These are phyloP conservation scores for Leuciscus waleckii DNA, from an alignment of 2,797 vertebrate species.

Conservation along the genomic window DNA sequence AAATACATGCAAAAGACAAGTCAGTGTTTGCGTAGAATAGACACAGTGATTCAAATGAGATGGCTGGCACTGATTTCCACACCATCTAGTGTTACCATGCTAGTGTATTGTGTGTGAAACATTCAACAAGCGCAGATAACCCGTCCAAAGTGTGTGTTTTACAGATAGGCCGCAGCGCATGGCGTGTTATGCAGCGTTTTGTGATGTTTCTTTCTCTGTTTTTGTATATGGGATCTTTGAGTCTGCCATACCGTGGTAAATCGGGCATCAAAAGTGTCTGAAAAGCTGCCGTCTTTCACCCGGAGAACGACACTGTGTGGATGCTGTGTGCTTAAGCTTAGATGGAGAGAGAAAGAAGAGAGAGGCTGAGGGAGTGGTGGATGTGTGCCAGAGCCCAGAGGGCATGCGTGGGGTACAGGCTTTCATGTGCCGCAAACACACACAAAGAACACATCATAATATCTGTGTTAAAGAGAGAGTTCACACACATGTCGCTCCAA, in stretches of 20 bases:
- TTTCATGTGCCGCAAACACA: conserved; percentile 57
- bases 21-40: conserved; percentile 14
- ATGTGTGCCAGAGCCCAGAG: conserved; percentile 55
- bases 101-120: conserved; percentile 40
- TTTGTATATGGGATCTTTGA: conserved; percentile 58
- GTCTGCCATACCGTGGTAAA: conserved; percentile 73
- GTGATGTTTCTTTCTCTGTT: conserved; percentile 57
- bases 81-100: conserved; percentile 22
- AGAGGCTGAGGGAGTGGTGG: conserved; percentile 36
- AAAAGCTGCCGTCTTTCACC: conserved; percentile 65
- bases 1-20: conserved; percentile 18
- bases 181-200: background rate
- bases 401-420: conserved; percentile 61
- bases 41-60: conserved; percentile 39
- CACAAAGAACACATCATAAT: conserved; percentile 47
- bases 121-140: background rate
- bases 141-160: background rate
- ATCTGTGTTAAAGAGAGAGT: conserved; percentile 9
- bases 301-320: conserved; percentile 38
- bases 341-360: conserved; percentile 41
- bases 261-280: conserved; percentile 67
- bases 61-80: conserved; percentile 49
- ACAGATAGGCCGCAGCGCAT: conserved; percentile 31
- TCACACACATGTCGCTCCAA: background rate
- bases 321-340: conserved; percentile 31